Evolutionary conservation across 2,888 invertebrate species (phyloP).

Genomic region (Linyphia triangularis): DNA sequence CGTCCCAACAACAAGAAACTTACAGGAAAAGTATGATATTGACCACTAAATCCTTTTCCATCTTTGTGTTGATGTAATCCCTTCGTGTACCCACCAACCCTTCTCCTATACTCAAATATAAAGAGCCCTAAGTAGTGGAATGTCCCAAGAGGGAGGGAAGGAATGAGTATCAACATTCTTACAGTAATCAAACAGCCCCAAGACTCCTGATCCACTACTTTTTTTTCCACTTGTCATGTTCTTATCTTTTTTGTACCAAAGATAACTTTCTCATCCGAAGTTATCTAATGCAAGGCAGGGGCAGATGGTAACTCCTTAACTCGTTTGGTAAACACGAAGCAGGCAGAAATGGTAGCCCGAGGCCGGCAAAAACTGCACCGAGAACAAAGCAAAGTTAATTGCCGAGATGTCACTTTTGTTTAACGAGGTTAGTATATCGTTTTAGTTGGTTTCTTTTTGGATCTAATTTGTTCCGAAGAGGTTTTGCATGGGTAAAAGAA

Average conservation of each 20-base stretch:
- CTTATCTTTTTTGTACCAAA: background rate
- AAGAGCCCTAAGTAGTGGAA: background rate
- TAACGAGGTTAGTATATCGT: conserved; percentile 4
- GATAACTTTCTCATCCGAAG: background rate
- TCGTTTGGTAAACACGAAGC: conserved; percentile 7
- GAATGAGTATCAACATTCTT: conserved; percentile 40
- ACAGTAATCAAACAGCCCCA: conserved; percentile 30
- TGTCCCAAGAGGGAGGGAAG: background rate
- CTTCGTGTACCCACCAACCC: background rate
- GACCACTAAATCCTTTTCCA: background rate
- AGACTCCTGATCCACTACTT: background rate
- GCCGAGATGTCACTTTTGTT: conserved; percentile 15
- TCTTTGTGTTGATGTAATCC: background rate
- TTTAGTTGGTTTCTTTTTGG: conserved; percentile 25
- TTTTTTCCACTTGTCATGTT: background rate
- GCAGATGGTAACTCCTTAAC: conserved; percentile 10
- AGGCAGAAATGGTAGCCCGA: background rate
- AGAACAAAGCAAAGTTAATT: background rate
- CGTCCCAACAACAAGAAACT: too few relatives aligned
- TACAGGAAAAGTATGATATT: background rate
- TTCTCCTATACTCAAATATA: background rate
- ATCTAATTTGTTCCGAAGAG: background rate
- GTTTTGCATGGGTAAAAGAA: background rate
- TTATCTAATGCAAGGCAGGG: background rate
- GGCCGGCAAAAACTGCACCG: background rate